These are phyloP conservation scores for Dendroctonus valens DNA, from an alignment of 1,140 invertebrate genomes.

Conservation along the genomic window DNA sequence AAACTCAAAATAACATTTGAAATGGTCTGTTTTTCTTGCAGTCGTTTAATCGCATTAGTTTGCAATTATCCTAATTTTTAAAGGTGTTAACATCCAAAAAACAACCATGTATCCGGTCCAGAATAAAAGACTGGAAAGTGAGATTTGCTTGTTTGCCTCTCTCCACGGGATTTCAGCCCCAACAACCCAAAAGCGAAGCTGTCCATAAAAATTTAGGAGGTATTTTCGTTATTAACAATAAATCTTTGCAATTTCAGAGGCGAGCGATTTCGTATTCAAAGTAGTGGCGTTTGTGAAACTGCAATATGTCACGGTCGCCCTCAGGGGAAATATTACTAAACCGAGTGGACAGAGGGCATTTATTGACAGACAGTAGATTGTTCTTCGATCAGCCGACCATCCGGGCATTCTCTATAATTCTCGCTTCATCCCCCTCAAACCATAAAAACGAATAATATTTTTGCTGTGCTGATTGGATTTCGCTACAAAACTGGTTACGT, in stretches of 20 bases:
- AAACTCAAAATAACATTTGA: too few species aligned
- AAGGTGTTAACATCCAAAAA: too few species aligned
- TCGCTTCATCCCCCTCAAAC: slow-evolving; percentile 30
- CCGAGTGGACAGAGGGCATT: slow-evolving; percentile 38
- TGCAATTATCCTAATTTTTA: too few species aligned
- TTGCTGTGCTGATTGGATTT: slow-evolving; percentile 31
- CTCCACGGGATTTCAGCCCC: background rate
- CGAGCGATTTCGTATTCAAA: slow-evolving; percentile 36
- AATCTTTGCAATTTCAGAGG: slow-evolving; percentile 30
- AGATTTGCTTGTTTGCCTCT: too few species aligned
- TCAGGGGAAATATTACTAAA: slow-evolving; percentile 46
- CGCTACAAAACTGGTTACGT: background rate
- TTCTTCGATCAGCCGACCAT: slow-evolving; percentile 45
- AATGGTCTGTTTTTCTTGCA: too few species aligned
- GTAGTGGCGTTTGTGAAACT: slow-evolving; percentile 39
- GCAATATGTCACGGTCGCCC: slow-evolving; percentile 45
- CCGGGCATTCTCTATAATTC: slow-evolving; percentile 46
- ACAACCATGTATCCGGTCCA: too few species aligned
- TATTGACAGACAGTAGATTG: slow-evolving; percentile 48
- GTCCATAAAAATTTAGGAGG: slow-evolving; percentile 26
- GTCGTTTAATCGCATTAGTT: too few species aligned
- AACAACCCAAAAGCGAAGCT: slow-evolving; percentile 11
- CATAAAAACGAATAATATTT: slow-evolving; percentile 46
- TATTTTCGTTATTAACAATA: slow-evolving; percentile 33
- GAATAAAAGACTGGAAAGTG: too few species aligned